Evolutionary conservation across 2,888 invertebrate species (phyloP).

Genomic region (Steinernema carpocapsae): DNA sequence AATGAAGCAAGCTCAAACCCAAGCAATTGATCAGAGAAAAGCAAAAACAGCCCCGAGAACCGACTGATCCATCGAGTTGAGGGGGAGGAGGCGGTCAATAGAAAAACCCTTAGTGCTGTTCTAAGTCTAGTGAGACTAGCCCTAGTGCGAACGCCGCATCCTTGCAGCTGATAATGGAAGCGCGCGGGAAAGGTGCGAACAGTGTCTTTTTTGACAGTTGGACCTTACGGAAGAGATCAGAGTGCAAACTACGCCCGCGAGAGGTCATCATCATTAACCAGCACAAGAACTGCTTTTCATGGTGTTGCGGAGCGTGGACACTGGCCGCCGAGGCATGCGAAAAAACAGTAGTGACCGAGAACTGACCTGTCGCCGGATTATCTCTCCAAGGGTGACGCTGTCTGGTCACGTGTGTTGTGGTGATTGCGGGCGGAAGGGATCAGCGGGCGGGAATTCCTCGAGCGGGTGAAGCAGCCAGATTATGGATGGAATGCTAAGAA

Average conservation of each 20-base stretch:
- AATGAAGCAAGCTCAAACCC: constrained; percentile 21
- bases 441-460: constrained; percentile 35
- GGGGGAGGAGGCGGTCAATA: neutral
- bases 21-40: constrained; percentile 18
- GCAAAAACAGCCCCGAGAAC: constrained; percentile 14
- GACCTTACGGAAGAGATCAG: neutral
- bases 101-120: too few species aligned
- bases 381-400: constrained; percentile 14
- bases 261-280: neutral
- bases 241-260: constrained; percentile 28
- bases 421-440: constrained; percentile 35
- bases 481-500: constrained; percentile 35
- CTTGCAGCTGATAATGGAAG: constrained; percentile 6
- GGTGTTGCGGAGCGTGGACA: neutral
- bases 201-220: neutral
- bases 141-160: neutral
- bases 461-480: constrained; percentile 34
- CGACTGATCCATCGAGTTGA: neutral
- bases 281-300: neutral
- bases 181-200: constrained; percentile 8
- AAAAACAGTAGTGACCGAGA: constrained; percentile 19
- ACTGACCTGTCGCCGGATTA: constrained; percentile 32
- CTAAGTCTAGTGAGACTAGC: too few species aligned
- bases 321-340: neutral
- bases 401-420: constrained; percentile 34